phyloP scores from a whole-genome alignment of 2,888 invertebrate genomes.

The Pinctada fucata region DNA sequence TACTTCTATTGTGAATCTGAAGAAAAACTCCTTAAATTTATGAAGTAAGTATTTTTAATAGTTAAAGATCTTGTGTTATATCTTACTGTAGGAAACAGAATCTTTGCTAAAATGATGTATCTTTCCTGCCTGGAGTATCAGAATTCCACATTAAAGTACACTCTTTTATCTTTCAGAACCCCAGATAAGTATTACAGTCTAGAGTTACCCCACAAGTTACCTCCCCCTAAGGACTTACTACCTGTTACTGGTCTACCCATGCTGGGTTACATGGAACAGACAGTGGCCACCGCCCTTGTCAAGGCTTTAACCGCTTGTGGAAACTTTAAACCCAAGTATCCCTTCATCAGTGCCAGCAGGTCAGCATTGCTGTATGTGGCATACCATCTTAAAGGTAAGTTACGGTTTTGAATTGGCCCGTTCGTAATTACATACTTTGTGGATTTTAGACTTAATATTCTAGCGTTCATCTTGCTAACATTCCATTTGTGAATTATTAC shows the following conservation, averaged over 20 bases:
- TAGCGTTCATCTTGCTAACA: too few relatives aligned
- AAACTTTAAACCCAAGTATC: slow-evolving; percentile 77
- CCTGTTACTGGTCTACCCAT: slow-evolving; percentile 72
- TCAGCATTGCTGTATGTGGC: slow-evolving; percentile 76
- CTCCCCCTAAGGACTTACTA: slow-evolving; percentile 72
- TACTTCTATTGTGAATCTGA: slow-evolving; percentile 72
- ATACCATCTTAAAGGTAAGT: slow-evolving; percentile 76
- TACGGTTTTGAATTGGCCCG: too few relatives aligned
- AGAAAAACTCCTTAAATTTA: slow-evolving; percentile 74
- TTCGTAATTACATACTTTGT: too few relatives aligned
- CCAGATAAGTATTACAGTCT: slow-evolving; percentile 75
- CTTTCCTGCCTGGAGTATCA: too few relatives aligned
- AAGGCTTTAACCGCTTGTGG: slow-evolving; percentile 75
- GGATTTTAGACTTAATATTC: too few relatives aligned
- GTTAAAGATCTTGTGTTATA: too few relatives aligned
- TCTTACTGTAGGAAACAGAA: too few relatives aligned
- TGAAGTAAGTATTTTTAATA: slow-evolving; percentile 69
- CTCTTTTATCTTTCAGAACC: slow-evolving; percentile 54
- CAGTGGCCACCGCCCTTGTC: slow-evolving; percentile 71
- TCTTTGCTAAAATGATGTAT: too few relatives aligned
- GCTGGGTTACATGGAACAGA: slow-evolving; percentile 77
- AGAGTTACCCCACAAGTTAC: slow-evolving; percentile 76
- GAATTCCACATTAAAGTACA: neutral
- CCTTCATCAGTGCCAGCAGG: slow-evolving; percentile 73
- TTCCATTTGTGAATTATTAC: too few relatives aligned